phyloP scores from a whole-genome alignment of 1,140 invertebrate species.

The Cydia amplana region DNA sequence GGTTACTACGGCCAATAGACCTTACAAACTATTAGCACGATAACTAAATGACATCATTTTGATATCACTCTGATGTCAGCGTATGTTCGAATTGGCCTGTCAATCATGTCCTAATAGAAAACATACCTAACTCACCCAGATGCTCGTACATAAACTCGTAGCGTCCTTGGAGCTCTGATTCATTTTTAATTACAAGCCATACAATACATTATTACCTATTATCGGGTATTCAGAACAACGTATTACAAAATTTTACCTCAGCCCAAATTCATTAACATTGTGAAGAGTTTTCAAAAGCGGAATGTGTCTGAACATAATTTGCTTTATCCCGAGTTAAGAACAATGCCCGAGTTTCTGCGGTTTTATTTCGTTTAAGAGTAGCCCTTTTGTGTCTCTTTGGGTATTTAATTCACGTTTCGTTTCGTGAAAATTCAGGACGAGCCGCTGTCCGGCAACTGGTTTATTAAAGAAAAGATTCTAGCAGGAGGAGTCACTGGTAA shows the following conservation, averaged over 20 bases:
- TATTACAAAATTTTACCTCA: not conserved
- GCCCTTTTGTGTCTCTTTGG: conserved; percentile 2
- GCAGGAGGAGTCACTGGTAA: not conserved
- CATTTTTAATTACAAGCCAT: not conserved
- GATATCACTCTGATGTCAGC: too few relatives aligned
- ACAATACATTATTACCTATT: conserved; percentile 17
- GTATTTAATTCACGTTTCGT: conserved; percentile 10
- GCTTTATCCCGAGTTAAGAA: not conserved
- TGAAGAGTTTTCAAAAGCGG: not conserved
- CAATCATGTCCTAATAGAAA: too few relatives aligned
- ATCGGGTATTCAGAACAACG: conserved; percentile 1
- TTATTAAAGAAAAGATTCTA: conserved; percentile 81
- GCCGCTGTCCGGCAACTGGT: not conserved
- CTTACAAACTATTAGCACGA: too few relatives aligned
- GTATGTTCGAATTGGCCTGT: too few relatives aligned
- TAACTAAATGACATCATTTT: too few relatives aligned
- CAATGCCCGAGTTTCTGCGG: conserved; percentile 5
- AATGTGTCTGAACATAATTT: conserved; percentile 11
- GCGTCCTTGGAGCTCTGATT: not conserved
- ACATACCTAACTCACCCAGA: not conserved
- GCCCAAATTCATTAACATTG: not conserved
- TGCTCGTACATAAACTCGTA: too few relatives aligned
- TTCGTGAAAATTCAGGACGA: conserved; percentile 10
- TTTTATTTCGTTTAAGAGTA: not conserved
- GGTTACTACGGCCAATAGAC: too few relatives aligned